These are phyloP conservation scores for Lithophane ornitopus DNA, from an alignment of 2,888 invertebrate species.

Conservation along the genomic window DNA sequence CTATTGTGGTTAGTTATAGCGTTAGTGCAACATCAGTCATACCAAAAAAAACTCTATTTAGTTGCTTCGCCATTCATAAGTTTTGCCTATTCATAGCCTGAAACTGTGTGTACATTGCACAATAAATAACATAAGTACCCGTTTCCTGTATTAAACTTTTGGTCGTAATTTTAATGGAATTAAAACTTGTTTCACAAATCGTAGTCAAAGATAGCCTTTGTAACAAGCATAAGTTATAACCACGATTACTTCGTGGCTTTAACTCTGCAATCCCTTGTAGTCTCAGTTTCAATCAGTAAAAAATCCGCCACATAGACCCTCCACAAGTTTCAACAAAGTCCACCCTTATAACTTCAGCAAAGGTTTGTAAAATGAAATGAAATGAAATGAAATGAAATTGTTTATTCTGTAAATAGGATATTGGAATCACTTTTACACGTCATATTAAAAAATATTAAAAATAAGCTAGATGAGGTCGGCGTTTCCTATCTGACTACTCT, in stretches of 20 bases:
- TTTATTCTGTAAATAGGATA: too few relatives aligned
- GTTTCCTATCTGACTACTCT: too few relatives aligned
- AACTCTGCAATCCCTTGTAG: background rate
- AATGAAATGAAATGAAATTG: too few relatives aligned
- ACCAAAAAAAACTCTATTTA: too few relatives aligned
- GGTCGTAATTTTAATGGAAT: background rate
- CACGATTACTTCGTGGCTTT: background rate
- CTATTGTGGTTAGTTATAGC: background rate
- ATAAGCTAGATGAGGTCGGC: too few relatives aligned
- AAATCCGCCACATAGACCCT: background rate
- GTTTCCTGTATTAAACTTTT: background rate
- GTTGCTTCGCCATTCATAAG: background rate
- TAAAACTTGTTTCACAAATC: background rate
- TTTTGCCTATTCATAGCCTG: too few relatives aligned
- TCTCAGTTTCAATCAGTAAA: slow-evolving; percentile 10
- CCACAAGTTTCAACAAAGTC: background rate
- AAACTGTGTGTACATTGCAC: too few relatives aligned
- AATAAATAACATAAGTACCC: background rate
- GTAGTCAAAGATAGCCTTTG: background rate
- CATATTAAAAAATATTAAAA: too few relatives aligned
- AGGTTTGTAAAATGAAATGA: background rate
- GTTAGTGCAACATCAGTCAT: background rate
- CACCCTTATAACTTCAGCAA: background rate
- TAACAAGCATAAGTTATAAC: background rate
- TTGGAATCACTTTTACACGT: too few relatives aligned